These are phyloP conservation scores for Cyprinodon tularosa DNA, from an alignment of 2,113 vertebrate genomes.

Conservation along the genomic window DNA sequence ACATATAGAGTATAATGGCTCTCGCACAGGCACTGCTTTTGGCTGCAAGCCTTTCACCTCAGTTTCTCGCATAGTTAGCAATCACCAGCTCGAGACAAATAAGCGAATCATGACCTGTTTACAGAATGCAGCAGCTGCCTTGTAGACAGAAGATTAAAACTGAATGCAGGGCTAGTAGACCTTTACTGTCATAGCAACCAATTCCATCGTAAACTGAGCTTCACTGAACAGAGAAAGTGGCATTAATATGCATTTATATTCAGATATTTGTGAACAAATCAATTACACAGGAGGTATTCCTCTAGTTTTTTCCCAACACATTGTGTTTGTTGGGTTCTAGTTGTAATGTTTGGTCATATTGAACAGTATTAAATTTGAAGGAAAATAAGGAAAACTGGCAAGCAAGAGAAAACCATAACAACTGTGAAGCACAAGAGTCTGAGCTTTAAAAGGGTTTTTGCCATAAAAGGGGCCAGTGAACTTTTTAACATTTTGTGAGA, in stretches of 20 bases:
- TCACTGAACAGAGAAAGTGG: constrained; percentile 17
- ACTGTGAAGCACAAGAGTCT: too few species aligned
- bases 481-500: too few species aligned
- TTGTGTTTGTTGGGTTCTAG: too few species aligned
- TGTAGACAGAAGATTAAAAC: constrained; percentile 49
- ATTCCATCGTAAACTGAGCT: constrained; percentile 43
- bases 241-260: constrained; percentile 52
- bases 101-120: constrained; percentile 53
- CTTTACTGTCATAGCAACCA: constrained; percentile 31
- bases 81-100: constrained; percentile 36
- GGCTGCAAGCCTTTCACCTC: constrained; percentile 38
- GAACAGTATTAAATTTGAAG: too few species aligned
- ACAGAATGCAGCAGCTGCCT: constrained; percentile 47
- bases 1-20: constrained; percentile 41
- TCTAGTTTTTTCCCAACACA: too few species aligned
- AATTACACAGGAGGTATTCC: not conserved
- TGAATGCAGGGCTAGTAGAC: constrained; percentile 44
- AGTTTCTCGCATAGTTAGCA: constrained; percentile 39
- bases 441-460: too few species aligned
- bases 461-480: too few species aligned
- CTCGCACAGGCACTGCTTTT: constrained; percentile 3
- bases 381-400: too few species aligned
- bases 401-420: too few species aligned
- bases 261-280: constrained; percentile 10
- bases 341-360: too few species aligned